Base-by-base conservation (phyloP, 2,888 invertebrate genomes). In the Clunio marinus region DNA sequence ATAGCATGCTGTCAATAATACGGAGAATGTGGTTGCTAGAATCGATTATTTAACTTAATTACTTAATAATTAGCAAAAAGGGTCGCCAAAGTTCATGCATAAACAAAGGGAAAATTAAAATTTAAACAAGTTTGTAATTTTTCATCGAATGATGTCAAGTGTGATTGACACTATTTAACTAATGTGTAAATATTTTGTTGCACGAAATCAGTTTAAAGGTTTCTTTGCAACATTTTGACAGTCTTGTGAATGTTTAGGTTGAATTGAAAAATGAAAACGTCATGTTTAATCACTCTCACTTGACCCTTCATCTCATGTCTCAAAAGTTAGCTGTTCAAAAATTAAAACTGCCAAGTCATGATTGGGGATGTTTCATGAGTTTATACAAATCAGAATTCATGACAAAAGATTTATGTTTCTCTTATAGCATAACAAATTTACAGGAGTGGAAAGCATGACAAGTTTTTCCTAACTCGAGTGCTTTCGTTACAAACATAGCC, bases 71-170 rank as follows among this genome's bases (percentile, higher is more conserved):
- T n/a, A n/a, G n/a, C n/a, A n/a, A n/a, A n/a, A n/a, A n/a, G n/a
- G n/a, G n/a, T n/a, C n/a, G n/a, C n/a, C n/a, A n/a, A n/a, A n/a
- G n/a, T n/a, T n/a, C n/a, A n/a, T n/a, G n/a, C n/a, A n/a, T n/a
- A n/a, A n/a, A n/a, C n/a, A n/a, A n/a, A n/a, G n/a, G n/a, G n/a
- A n/a, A n/a, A n/a, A n/a, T n/a, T n/a, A n/a, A n/a, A n/a, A n/a
- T n/a, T n/a, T n/a, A n/a, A n/a, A n/a, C n/a, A n/a, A n/a, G n/a
- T n/a, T n/a, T n/a, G n/a, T n/a, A n/a, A n/a, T n/a, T n/a, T n/a
- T n/a, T n/a, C n/a, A n/a, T n/a, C n/a, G 5, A 51, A 51, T 51
- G n/a, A 51, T 51, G 51, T 51, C 51, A 17, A 51, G 51, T 17
- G 51, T 17, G 17, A 22, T 51, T 51, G 51, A 22, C 51, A 22